Evolutionary conservation across 2,888 invertebrate species (phyloP), one percentile per base, ranked within the genome.

Genomic region (Protodeltote pygarga): DNA sequence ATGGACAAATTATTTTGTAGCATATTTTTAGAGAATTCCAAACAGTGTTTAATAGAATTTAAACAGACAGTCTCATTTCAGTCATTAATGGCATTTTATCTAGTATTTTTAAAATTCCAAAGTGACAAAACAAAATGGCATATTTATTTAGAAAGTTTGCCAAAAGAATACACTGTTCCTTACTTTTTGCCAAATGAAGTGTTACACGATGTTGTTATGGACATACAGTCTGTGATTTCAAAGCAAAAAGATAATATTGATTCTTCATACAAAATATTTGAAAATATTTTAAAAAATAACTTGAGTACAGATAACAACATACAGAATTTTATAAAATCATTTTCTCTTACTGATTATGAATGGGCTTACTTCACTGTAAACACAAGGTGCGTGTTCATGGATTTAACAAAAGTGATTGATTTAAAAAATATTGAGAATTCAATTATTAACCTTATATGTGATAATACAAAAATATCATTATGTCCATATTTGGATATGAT

Each of bases 401-500:
- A 95, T 73, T 75, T 92, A 55, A 79, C 85, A 5, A 89, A 88
- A 63, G 58, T 92, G 8, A 70, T 92, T 28, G 83, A 92, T 70
- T 73, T 94, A 23, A 76, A 84, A 50, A 85, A 93, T 37, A 79
- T 90, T 33, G 73, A 92, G 17, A 77, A 81, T 49, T 74, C 88
- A 11, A 71, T 89, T 14, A 74, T 87, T 16, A 78, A 75, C 55
- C 53, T 93, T 17, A 81, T 95, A 47, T 85, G 81, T 57, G 95
- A 95, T 79, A 92, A 93, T 62, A 93, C 94, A 15, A 93, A 93
- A 59, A 93, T 95, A 85, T 97, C 97, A 3, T 83, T 98, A 33
- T 97, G 97, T 53, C 98, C 98, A 0, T 97, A 95, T 79, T 90
- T 98, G 49, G 98, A 98, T 83, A 94, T 98, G 89, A 95, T 98